Base-by-base conservation (phyloP, 2,797 vertebrate species). In the Neopelma chrysocephalum region DNA sequence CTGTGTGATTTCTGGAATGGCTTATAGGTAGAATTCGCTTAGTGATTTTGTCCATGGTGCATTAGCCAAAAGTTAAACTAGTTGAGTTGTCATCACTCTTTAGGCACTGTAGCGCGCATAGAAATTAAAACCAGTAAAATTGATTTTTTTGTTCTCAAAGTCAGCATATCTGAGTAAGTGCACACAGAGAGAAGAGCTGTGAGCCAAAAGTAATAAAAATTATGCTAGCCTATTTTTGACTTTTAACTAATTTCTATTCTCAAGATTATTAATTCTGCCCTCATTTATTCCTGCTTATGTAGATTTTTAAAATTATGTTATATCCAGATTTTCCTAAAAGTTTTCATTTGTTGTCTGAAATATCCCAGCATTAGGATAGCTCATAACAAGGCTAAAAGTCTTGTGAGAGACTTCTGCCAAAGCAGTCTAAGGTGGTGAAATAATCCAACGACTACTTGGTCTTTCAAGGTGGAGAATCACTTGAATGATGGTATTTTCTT, bases 81-180 rank as follows among this genome's bases (percentile, higher is more conserved):
- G n/a, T 47, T 86, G 36, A 70, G 65, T 69, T 90, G 13, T 65
- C 47, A 14, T 57, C 40, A 36, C 14, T 93, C 18, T 91, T 77
- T 3, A 75, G 68, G n/a, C 19, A 38, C 26, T 68, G 4, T 10
- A 56, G 19, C 43, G 25, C 0, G 1, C 17, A 16, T 26, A 43
- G 56, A 81, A 87, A 57, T 91, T 81, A 79, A 94, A 94, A 76
- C 29, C 58, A 68, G 25, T 64, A 54, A 83, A 87, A 94, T n/a
- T 57, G 32, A 82, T 89, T 91, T 91, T 91, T 91, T 82, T 90
- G 50, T 40, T 43, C 89, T 65, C 38, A 16, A 11, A 68, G 61
- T 93, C 79, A 93, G 72, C 65, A 4, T 80, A 17, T 64, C 50
- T 57, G 69, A 64, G 1, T 57, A 58, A 71, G 17, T 45, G 45